Evolutionary conservation across 1,140 invertebrate genomes (phyloP).

Genomic region (Megathymus violae): DNA sequence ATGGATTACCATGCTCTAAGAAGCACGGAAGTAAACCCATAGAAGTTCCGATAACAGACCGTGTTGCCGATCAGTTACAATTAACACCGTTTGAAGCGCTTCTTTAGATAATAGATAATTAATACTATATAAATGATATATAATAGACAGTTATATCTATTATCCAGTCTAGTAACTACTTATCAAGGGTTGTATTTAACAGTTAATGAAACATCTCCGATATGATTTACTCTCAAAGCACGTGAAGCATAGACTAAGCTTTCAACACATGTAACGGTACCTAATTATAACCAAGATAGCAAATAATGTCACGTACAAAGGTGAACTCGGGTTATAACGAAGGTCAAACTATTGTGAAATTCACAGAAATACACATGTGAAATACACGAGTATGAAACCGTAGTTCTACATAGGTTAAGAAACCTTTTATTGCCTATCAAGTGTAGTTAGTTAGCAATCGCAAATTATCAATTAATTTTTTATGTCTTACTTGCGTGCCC

Average conservation of each 20-base stretch:
- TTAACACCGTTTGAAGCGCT: too few species aligned
- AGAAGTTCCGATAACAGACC: too few species aligned
- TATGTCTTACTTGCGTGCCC: conserved; percentile 19
- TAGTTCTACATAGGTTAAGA: conserved; percentile 63
- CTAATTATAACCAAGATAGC: conserved; percentile 33
- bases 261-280: conserved; percentile 21
- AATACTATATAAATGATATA: too few species aligned
- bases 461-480: conserved; percentile 27
- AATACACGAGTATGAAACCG: conserved; percentile 56
- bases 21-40: too few species aligned
- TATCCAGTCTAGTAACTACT: too few species aligned
- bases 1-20: too few species aligned
- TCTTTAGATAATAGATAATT: too few species aligned
- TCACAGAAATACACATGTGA: conserved; percentile 54
- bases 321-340: conserved; percentile 36
- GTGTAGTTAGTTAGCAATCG: background rate
- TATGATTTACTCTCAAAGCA: conserved; percentile 19
- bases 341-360: conserved; percentile 60
- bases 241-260: conserved; percentile 18
- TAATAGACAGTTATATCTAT: too few species aligned
- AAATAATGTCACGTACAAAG: conserved; percentile 49
- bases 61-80: too few species aligned
- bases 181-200: background rate
- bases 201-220: background rate
- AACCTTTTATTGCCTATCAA: conserved; percentile 46